Percentiles rank a stretch among this genome's conserved stretches.
Conservation (phyloP, 2,113 vertebrate genomes). For the Sarotherodon lohbergeri region DNA sequence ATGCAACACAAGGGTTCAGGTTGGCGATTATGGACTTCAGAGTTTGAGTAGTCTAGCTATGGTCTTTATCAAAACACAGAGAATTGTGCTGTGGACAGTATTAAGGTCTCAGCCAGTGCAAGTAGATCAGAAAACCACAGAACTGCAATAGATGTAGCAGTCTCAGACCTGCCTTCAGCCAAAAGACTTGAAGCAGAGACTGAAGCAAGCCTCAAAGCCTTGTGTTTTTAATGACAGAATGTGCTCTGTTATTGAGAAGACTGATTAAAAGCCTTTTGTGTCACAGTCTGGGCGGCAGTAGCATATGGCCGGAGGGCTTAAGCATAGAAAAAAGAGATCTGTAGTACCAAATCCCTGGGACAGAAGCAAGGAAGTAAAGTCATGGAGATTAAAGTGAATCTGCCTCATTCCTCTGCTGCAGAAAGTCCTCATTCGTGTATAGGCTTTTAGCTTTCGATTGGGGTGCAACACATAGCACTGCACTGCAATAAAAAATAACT, state of each 20-base stretch:
- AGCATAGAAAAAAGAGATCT: conserved; percentile 37
- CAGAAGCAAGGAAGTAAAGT: conserved; percentile 29
- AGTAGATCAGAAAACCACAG: not conserved
- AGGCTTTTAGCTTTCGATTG: not conserved
- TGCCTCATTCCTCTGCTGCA: not conserved
- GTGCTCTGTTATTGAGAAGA: conserved; percentile 40
- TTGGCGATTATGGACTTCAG: not conserved
- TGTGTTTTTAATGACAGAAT: conserved; percentile 38
- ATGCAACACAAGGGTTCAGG: not conserved
- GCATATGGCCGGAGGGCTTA: conserved; percentile 53
- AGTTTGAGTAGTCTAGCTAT: not conserved
- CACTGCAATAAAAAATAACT: not conserved
- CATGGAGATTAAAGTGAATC: conserved; percentile 37
- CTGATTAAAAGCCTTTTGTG: conserved; percentile 53
- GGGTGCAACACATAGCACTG: not conserved
- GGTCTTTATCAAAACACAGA: not conserved
- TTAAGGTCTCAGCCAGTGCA: not conserved
- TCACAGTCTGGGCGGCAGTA: conserved; percentile 12
- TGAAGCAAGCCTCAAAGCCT: not conserved
- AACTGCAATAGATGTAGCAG: not conserved
- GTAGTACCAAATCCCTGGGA: conserved; percentile 15
- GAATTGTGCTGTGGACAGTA: not conserved
- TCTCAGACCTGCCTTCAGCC: not conserved
- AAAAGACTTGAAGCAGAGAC: not conserved
- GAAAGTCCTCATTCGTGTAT: not conserved